phyloP scores from a whole-genome alignment of 2,113 vertebrate species.

The Thalassoma bifasciatum region DNA sequence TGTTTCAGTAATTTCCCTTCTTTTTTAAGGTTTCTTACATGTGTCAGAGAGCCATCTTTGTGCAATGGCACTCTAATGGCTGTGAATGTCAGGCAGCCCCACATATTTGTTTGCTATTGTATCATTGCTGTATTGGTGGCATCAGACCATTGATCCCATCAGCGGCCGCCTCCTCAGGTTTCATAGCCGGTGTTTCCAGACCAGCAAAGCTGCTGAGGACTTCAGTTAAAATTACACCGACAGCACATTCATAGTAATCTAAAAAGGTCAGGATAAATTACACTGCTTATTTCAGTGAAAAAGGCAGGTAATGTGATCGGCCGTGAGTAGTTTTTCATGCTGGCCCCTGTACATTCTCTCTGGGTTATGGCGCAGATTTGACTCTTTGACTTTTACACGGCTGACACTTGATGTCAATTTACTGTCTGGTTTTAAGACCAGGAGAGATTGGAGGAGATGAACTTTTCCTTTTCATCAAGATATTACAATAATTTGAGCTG shows the following conservation, averaged over 20 bases:
- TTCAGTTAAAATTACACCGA: slow-evolving; percentile 74
- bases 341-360: slow-evolving; percentile 35
- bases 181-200: slow-evolving; percentile 59
- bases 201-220: slow-evolving; percentile 76
- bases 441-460: slow-evolving; percentile 49
- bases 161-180: slow-evolving; percentile 56
- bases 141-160: slow-evolving; percentile 48
- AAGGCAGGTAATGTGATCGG: slow-evolving; percentile 71
- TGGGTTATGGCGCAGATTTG: slow-evolving; percentile 46
- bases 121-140: slow-evolving; percentile 47
- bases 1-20: no score
- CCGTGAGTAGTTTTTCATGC: slow-evolving; percentile 63
- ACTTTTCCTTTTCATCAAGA: slow-evolving; percentile 67
- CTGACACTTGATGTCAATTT: slow-evolving; percentile 67
- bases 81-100: slow-evolving; percentile 51
- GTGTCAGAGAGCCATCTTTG: not conserved
- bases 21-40: not conserved
- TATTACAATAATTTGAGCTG: slow-evolving; percentile 65
- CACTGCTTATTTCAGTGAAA: slow-evolving; percentile 78
- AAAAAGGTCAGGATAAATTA: slow-evolving; percentile 79
- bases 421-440: slow-evolving; percentile 56
- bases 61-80: slow-evolving; percentile 10
- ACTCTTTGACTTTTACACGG: slow-evolving; percentile 74
- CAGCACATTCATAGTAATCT: slow-evolving; percentile 77
- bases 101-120: slow-evolving; percentile 62